phyloP scores from a whole-genome alignment of 2,113 vertebrate genomes.

The Nothoprocta pentlandii region DNA sequence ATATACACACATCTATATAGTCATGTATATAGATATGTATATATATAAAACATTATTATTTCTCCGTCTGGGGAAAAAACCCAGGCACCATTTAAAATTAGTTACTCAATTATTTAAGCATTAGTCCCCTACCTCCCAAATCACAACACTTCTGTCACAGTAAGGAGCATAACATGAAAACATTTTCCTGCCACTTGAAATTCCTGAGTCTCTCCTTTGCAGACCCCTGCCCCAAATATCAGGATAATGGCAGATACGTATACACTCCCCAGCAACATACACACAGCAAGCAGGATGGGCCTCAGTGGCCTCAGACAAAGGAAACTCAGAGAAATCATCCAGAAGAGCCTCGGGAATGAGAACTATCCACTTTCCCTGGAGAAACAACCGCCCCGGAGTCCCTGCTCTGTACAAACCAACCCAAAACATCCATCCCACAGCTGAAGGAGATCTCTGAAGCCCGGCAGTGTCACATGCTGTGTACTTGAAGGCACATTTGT shows the following conservation, averaged over 20 bases:
- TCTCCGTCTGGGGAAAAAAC: constrained; percentile 18
- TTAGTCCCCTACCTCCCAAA: constrained; percentile 25
- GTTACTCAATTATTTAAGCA: constrained; percentile 17
- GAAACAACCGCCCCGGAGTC: constrained; percentile 28
- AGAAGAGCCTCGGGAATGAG: constrained; percentile 29
- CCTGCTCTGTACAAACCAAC: constrained; percentile 24
- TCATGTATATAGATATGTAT: background rate
- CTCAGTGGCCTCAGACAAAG: background rate
- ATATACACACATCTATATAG: background rate
- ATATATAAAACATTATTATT: constrained; percentile 41
- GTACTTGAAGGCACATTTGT: constrained; percentile 70
- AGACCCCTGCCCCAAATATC: constrained; percentile 41
- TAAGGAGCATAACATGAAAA: constrained; percentile 32
- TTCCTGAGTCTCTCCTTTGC: constrained; percentile 37
- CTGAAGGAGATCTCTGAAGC: constrained; percentile 56
- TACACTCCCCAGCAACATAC: background rate
- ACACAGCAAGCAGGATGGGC: background rate
- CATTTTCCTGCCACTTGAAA: background rate
- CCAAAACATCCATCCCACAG: constrained; percentile 17
- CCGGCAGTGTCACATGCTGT: constrained; percentile 45
- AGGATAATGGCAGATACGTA: constrained; percentile 29
- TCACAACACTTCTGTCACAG: constrained; percentile 22
- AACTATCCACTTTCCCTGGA: constrained; percentile 19
- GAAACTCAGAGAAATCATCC: background rate
- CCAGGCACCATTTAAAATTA: constrained; percentile 36